Evolutionary conservation across 2,797 vertebrate genomes (phyloP).

Genomic region (Pitangus sulphuratus): DNA sequence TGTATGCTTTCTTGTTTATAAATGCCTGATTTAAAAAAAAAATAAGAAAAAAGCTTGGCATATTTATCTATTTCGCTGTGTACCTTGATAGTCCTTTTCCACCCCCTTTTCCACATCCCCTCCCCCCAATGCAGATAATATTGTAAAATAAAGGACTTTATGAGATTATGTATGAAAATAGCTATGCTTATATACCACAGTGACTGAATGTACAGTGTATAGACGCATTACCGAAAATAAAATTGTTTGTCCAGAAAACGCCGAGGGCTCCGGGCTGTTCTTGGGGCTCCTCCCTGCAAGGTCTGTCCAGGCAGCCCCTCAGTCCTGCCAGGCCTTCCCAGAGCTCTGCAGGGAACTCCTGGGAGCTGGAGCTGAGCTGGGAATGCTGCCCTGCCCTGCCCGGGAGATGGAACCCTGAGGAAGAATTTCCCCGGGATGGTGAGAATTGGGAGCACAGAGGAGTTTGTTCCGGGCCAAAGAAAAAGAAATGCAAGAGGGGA

Average conservation of each 20-base stretch:
- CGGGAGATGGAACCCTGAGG: not conserved
- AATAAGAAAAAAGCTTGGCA: conserved; percentile 84
- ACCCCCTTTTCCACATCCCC: conserved; percentile 67
- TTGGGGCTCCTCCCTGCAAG: not conserved
- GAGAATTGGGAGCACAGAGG: not conserved
- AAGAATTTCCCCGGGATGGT: not conserved
- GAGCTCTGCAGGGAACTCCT: too few relatives aligned
- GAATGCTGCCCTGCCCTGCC: accelerated
- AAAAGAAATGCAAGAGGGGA: not conserved
- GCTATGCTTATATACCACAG: conserved; percentile 94
- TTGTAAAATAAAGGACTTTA: conserved; percentile 95
- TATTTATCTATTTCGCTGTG: conserved; percentile 86
- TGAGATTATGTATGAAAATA: conserved; percentile 93
- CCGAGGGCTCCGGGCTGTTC: not conserved
- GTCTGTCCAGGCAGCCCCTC: too few relatives aligned
- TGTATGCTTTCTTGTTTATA: conserved; percentile 94
- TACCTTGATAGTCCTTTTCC: conserved; percentile 76
- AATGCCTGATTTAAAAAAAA: conserved; percentile 89
- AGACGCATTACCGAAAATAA: conserved; percentile 98
- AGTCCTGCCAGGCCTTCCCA: too few relatives aligned
- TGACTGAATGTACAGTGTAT: conserved; percentile 99
- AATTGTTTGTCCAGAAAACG: conserved; percentile 91
- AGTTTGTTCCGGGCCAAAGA: conserved; percentile 28
- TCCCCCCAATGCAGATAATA: conserved; percentile 83
- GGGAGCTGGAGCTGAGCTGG: not conserved